Evolutionary conservation across 2,113 vertebrate genomes (phyloP).

Genomic region (Tetraodon nigroviridis): DNA sequence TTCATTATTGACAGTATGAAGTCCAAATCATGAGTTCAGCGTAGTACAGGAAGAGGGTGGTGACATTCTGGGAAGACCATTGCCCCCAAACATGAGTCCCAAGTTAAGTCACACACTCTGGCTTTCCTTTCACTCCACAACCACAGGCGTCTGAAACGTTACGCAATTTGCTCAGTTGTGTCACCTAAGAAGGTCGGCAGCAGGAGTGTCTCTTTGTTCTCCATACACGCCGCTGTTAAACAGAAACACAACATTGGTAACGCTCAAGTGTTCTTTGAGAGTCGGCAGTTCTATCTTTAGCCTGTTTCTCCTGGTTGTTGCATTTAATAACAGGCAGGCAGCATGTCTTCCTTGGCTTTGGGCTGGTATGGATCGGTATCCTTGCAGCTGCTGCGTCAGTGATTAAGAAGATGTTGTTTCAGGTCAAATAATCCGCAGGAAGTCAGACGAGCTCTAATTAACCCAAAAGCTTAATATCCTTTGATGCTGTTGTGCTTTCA

Average conservation of each 20-base stretch:
- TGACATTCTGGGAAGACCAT: conserved; percentile 62
- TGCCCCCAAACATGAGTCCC: conserved; percentile 36
- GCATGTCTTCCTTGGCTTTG: conserved; percentile 50
- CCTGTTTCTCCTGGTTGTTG: conserved; percentile 62
- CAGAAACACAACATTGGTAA: conserved; percentile 51
- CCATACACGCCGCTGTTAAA: conserved; percentile 31
- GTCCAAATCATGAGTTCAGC: neutral
- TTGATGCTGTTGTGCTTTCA: conserved; percentile 1
- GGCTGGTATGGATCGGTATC: conserved; percentile 49
- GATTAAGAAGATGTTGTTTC: conserved; percentile 54
- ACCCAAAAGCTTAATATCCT: conserved; percentile 10
- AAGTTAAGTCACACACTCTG: conserved; percentile 33
- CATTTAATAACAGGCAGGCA: conserved; percentile 58
- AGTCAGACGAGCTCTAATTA: conserved; percentile 24
- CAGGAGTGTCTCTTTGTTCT: conserved; percentile 31
- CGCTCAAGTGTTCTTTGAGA: conserved; percentile 53
- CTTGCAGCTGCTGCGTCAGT: conserved; percentile 51
- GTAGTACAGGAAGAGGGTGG: conserved; percentile 41
- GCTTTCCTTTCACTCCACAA: conserved; percentile 41
- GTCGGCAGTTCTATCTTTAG: conserved; percentile 70
- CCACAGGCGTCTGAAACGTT: conserved; percentile 51
- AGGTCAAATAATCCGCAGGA: conserved; percentile 19
- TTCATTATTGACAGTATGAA: neutral
- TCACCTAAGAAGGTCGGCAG: conserved; percentile 30
- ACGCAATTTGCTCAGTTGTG: conserved; percentile 39